phyloP scores from a whole-genome alignment of 2,113 vertebrate species.

The Corythornis vintsioides region DNA sequence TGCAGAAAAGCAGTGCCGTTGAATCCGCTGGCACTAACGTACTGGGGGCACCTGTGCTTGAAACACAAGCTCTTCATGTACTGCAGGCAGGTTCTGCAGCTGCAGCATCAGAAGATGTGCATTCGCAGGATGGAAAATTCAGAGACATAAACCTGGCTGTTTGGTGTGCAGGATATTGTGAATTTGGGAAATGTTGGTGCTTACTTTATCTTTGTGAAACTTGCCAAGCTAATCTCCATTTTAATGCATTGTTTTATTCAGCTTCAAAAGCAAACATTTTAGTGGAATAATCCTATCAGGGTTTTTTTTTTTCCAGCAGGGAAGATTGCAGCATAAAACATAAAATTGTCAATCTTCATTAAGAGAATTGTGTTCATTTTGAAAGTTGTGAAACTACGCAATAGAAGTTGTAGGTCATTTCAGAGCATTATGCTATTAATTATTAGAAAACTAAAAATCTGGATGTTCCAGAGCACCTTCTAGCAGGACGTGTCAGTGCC shows the following conservation, averaged over 20 bases:
- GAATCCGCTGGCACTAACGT: neutral
- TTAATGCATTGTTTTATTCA: neutral
- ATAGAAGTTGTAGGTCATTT: neutral
- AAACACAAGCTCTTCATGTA: neutral
- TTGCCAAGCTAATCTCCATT: neutral
- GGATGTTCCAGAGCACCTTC: neutral
- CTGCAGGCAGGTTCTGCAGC: neutral
- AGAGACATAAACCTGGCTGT: neutral
- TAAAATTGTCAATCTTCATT: neutral
- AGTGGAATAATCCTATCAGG: neutral
- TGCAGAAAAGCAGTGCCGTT: neutral
- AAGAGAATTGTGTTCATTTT: neutral
- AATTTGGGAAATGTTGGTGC: neutral
- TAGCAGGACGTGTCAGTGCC: neutral
- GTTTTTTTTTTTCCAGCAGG: neutral
- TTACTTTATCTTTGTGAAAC: neutral
- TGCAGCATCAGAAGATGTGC: neutral
- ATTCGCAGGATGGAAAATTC: neutral
- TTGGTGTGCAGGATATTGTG: neutral
- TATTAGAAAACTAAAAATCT: neutral
- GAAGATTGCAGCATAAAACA: neutral
- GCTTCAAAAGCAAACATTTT: neutral
- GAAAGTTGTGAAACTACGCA: neutral
- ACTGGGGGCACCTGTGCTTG: neutral
- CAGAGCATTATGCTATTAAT: neutral